Evolutionary conservation across 2,888 invertebrate species (phyloP), one percentile per base, ranked within the genome.

Genomic region (Drosophila mulleri): DNA sequence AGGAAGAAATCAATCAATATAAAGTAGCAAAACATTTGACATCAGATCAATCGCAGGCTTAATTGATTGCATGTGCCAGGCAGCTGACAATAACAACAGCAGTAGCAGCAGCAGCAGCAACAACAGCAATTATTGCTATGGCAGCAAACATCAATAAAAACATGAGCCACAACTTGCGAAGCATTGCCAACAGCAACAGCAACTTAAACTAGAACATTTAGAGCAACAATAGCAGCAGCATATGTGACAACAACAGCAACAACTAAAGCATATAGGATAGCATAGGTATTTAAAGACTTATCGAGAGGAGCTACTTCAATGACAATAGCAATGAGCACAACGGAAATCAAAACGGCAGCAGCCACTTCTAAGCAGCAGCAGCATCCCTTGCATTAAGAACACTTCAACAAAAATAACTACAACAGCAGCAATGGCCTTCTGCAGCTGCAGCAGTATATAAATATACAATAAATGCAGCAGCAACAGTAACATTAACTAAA

Each of bases 1-100:
- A 54, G 39, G 63, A 80, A 80, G 54, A 79, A 83, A 83, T 84
- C 84, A 83, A 84, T 84, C 87, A 84, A 83, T 75, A 72, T 64
- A 59, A 48, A 70, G 72, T 68, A 47, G 72, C 59, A 72, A 74
- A 74, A 68, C 61, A 72, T 68, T 88, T 80, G 86, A 72, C 86
- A 84, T 52, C 56, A 63, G 39, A 67, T 74, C 81, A 63, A 69
- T 76, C 48, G 69, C 48, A 39, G 47, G 59, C 50, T 70, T 72
- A 84, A 84, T 89, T 89, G 84, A 84, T 89, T 81, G 82, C 81
- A 72, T 68, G 65, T 56, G 8, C 20, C 26, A 29, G 12, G 11
- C 37, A 58, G 14, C 56, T 62, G 52, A 35, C 23, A 39, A 14
- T n/a, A 45, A 16, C 47, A 58, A 16, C 23, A 53, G 14, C n/a